Evolutionary conservation across 2,888 invertebrate genomes (phyloP).

Genomic region (Poecilobothrus nobilitatus): DNA sequence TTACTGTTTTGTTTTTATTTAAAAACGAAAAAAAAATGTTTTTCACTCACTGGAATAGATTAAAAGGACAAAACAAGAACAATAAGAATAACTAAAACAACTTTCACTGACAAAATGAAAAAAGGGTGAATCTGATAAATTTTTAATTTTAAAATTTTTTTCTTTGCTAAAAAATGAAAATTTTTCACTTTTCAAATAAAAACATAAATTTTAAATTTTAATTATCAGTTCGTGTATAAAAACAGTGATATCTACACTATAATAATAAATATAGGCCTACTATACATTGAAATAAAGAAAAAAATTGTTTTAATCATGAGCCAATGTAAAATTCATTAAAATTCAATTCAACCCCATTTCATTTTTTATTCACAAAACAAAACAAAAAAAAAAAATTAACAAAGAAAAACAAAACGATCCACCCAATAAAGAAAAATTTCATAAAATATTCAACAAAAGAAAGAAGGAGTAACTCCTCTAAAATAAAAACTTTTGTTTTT

Average conservation of each 20-base stretch:
- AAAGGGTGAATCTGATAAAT: background rate
- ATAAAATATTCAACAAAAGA: background rate
- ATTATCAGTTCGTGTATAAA: background rate
- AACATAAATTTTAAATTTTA: slow-evolving; percentile 4
- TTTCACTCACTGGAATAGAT: background rate
- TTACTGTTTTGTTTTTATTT: too few species aligned
- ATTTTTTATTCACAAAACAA: background rate
- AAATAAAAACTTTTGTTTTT: background rate
- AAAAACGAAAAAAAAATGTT: background rate
- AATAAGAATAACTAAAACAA: background rate
- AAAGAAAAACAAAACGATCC: background rate
- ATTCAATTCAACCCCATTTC: background rate
- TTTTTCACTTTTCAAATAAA: background rate
- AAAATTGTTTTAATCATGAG: slow-evolving; percentile 3
- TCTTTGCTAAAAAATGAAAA: background rate
- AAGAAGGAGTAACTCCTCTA: background rate
- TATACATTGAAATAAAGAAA: background rate
- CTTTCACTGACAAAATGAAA: background rate
- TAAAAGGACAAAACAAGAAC: background rate
- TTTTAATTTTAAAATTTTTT: background rate
- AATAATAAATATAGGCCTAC: background rate
- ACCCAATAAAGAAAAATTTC: background rate
- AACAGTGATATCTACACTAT: background rate
- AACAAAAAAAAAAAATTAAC: background rate
- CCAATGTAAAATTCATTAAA: slow-evolving; percentile 3